Conservation (phyloP, 2,888 invertebrate species). For the Thysanoteuthis rhombus region DNA sequence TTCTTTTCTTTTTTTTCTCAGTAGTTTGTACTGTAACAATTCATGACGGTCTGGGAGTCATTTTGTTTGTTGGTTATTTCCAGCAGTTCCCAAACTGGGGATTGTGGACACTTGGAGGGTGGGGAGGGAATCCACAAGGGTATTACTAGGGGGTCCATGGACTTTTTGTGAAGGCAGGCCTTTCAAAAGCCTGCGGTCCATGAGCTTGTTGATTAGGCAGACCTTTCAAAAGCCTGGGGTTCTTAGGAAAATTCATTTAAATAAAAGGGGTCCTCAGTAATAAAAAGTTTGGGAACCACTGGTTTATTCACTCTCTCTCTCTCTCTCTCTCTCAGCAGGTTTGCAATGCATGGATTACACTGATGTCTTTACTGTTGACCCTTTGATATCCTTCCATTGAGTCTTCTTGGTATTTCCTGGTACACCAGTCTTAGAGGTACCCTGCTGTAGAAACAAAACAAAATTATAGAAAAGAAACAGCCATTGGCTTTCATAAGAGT, state of each 20-base stretch:
- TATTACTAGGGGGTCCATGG: too few relatives aligned
- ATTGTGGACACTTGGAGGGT: too few relatives aligned
- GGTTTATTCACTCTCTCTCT: background rate
- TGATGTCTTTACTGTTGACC: background rate
- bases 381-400: background rate
- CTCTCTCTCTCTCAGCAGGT: background rate
- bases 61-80: background rate
- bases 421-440: background rate
- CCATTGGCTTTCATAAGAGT: background rate
- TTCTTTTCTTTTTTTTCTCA: background rate
- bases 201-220: too few relatives aligned
- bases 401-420: background rate
- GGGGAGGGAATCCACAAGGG: too few relatives aligned
- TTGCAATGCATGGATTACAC: background rate
- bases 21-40: background rate
- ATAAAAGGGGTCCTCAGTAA: too few relatives aligned
- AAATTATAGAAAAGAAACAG: background rate
- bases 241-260: too few relatives aligned
- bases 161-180: too few relatives aligned
- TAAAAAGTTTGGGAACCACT: too few relatives aligned
- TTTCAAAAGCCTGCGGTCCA: too few relatives aligned
- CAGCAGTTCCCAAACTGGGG: too few relatives aligned
- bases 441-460: background rate
- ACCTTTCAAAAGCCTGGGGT: too few relatives aligned
- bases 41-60: background rate